Base-by-base conservation (phyloP, 2,888 invertebrate genomes). In the Blastobasis lacticolella region DNA sequence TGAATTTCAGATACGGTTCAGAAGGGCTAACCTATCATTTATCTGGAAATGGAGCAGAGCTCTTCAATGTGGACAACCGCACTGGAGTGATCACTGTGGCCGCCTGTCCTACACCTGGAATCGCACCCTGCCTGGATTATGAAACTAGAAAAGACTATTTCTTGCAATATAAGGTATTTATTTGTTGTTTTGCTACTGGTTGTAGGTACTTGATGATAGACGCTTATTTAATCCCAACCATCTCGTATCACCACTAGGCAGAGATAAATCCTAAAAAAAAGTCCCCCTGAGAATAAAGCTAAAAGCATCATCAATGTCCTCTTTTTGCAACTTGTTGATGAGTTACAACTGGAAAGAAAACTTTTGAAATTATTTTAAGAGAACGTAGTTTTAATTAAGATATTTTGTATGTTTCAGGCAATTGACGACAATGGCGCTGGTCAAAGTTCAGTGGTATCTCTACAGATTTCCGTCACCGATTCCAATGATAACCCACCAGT, bases 401-500 rank as follows among this genome's bases (percentile, higher is more conserved):
- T 23, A 23, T 23, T 23, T 23, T 1, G 23, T 45, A 50, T 45
- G 53, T 49, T 46, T 5, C 73, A 95, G 94, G 96, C 96, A 0
- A 95, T 94, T 8, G 97, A 97, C 62, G 93, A 95, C 66, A 92
- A 93, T 56, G 96, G 96, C 0, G 89, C 90, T 10, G 96, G 95
- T 0, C 94, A 94, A 67, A 92, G 91, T 45, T 92, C 94, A 0
- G 93, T 94, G 38, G 94, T 95, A 0, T 93, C 95, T 0, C 84
- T 97, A 3, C 93, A 94, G 61, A 93, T 97, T 51, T 90, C 92
- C 0, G 88, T 97, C 1, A 90, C 90, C 0, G 97, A 97, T 73
- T 93, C 94, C 53, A 97, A 97, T 75, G 97, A 97, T 80, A 97
- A 96, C 71, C 91, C 95, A 0, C 97, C 97, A 0, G 89, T 91